Evolutionary conservation across 2,888 invertebrate species (phyloP).

Genomic region (Ptychoptera contaminata): DNA sequence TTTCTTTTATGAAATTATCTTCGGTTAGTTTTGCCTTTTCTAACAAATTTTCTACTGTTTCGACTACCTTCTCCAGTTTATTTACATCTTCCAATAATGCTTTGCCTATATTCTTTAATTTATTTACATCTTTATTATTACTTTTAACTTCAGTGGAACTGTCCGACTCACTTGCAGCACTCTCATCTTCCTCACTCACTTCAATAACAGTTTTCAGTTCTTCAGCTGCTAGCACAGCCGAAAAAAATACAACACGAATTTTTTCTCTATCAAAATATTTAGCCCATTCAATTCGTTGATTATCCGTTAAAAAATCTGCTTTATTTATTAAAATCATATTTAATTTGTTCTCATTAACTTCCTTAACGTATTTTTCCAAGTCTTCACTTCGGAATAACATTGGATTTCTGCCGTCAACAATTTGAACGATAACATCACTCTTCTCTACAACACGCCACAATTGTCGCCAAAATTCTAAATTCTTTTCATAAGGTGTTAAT

Average conservation of each 20-base stretch:
- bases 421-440: conserved; percentile 83
- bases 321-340: conserved; percentile 88
- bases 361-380: conserved; percentile 70
- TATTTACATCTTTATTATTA: not conserved
- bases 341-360: conserved; percentile 51
- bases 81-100: conserved; percentile 35
- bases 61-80: conserved; percentile 37
- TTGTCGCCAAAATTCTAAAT: conserved; percentile 96
- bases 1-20: not conserved
- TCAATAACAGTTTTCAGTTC: conserved; percentile 26
- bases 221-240: conserved; percentile 51
- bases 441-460: conserved; percentile 97
- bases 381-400: conserved; percentile 85
- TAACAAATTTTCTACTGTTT: conserved; percentile 37
- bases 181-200: conserved; percentile 17
- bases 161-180: conserved; percentile 11
- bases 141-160: not conserved
- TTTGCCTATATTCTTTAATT: conserved; percentile 12
- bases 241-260: conserved; percentile 77
- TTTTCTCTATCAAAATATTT: conserved; percentile 60
- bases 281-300: conserved; percentile 73
- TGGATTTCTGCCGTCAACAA: conserved; percentile 94
- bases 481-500: conserved; percentile 94
- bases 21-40: conserved; percentile 33
- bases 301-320: conserved; percentile 72